phyloP scores from a whole-genome alignment of 2,797 vertebrate species.

The Apodemus agrarius region DNA sequence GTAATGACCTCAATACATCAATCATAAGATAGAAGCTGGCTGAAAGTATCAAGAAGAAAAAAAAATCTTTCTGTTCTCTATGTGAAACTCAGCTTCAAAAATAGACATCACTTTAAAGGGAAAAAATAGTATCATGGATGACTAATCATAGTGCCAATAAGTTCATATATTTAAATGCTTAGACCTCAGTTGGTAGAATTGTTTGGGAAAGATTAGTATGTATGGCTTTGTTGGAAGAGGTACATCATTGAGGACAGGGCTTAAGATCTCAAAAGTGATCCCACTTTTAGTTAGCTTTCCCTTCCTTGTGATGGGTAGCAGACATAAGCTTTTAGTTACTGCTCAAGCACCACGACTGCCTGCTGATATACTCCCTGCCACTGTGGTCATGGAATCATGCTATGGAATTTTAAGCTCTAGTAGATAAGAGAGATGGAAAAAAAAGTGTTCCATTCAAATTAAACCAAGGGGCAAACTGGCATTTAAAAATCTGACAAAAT shows the following conservation, averaged over 20 bases:
- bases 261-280: not conserved
- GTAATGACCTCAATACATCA: not conserved
- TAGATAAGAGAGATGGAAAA: not conserved
- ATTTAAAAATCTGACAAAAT: no score
- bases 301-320: not conserved
- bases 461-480: no score
- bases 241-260: not conserved
- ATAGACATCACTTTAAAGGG: no score
- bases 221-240: no score
- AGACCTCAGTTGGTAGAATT: not conserved
- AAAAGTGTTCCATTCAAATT: no score
- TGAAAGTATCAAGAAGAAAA: not conserved
- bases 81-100: no score
- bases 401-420: not conserved
- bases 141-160: no score
- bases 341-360: not conserved
- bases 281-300: not conserved
- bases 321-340: no score
- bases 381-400: not conserved
- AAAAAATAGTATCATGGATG: not conserved
- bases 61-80: not conserved
- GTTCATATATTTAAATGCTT: no score
- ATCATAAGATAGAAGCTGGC: not conserved
- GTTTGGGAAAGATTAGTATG: not conserved
- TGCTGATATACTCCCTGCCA: not conserved